Percentiles rank a stretch among this genome's conserved stretches.
Conservation (phyloP, 2,113 vertebrate genomes). For the Corvus hawaiiensis region DNA sequence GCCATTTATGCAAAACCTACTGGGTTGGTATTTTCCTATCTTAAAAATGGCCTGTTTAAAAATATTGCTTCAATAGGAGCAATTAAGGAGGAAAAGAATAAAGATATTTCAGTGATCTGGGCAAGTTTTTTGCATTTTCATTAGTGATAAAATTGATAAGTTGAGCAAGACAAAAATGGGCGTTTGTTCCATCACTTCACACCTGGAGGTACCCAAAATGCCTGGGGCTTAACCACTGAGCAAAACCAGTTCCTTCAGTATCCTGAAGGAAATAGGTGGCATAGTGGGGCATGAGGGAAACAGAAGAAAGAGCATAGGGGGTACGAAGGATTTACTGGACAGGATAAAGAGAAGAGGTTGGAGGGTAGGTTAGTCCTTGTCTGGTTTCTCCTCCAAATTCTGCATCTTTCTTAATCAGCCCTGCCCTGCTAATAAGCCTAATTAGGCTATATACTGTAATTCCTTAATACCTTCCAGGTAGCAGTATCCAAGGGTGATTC, state of each 20-base stretch:
- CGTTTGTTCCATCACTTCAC: not conserved
- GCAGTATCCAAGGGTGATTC: not conserved
- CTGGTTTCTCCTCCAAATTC: not conserved
- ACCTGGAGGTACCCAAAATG: not conserved
- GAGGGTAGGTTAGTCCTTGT: not conserved
- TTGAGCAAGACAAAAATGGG: not conserved
- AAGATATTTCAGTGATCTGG: not conserved
- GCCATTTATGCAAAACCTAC: conserved; percentile 20
- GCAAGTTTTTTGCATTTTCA: not conserved
- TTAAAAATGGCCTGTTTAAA: conserved; percentile 27
- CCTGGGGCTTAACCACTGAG: not conserved
- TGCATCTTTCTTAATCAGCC: not conserved
- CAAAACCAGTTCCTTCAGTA: not conserved
- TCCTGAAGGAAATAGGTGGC: not conserved
- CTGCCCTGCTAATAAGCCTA: not conserved
- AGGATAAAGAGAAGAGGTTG: not conserved
- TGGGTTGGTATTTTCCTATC: not conserved
- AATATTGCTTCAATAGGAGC: not conserved
- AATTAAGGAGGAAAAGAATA: not conserved
- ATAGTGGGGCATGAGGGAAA: not conserved
- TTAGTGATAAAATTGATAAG: not conserved
- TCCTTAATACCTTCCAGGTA: conserved; percentile 7
- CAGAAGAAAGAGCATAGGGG: not conserved
- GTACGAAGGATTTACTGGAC: rapidly evolving
- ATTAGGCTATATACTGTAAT: not conserved